Base-by-base conservation (phyloP, 2,113 vertebrate species). In the Catharus bicknelli region DNA sequence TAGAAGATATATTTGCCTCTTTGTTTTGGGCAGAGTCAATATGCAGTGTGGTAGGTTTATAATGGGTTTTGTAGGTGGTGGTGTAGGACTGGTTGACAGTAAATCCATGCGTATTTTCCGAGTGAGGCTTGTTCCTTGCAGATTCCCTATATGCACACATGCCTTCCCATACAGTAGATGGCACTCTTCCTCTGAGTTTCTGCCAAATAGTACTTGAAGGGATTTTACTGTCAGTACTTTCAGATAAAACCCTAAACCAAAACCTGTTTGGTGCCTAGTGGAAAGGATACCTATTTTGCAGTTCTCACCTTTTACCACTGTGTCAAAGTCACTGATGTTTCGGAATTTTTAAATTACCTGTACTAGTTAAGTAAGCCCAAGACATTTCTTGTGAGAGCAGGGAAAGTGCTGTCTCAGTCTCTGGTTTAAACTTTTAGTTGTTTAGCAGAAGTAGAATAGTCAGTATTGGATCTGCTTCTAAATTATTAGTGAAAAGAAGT, bases 161-260 rank as follows among this genome's bases (percentile, higher is more conserved):
- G 42, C 18, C 27, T 93, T 19, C 76, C 38, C 22, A 5, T 85
- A 27, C 89, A 54, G 87, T 47, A 95, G 94, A 47, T 96, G 96
- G 93, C 89, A 77, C 75, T 83, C 25, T 91, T 73, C 66, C 72
- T 89, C 75, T 18, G 51, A 83, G 62, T 78, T 76, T 78, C 54
- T 81, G 59, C 38, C 67, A 22, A 55, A 51, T 50, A 59, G 7
- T 50, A 63, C 25, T 47, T 29, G 54, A 83, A 76, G 34, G 67
- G 13, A 11, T 88, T 66, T 92, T 83, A 32, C n/a, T 26, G 20
- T 62, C 38, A 25, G 11, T 76, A 30, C 23, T 79, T 75, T 50
- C 54, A 77, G 47, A 8, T 48, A 20, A 95, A 92, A 84, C 38
- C 15, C 36, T 73, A 87, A 89, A 91, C 55, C 16, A 76, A 72